Evolutionary conservation across 2,113 vertebrate genomes (phyloP), one percentile per base, ranked within the genome.

Genomic region (Mandrillus leucophaeus): DNA sequence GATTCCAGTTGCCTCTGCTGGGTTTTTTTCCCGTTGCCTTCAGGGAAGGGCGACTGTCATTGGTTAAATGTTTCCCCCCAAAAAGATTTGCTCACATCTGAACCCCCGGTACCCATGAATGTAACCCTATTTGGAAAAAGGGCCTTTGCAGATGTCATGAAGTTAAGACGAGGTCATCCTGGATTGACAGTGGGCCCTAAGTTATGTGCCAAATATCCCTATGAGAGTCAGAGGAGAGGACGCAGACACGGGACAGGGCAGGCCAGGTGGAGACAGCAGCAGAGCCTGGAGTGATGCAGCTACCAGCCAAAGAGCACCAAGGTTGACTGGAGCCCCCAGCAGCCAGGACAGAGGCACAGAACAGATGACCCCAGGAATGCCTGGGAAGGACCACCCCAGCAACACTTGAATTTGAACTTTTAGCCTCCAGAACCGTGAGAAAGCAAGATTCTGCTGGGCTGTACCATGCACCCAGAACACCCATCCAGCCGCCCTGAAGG

Each of bases 21-120:
- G 8, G 1, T 0, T 25, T 27, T 17, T 52, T 5, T 6, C 2
- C 66, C 5, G 0, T 22, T 14, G 72, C 32, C 20, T 2, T 23
- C 5, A 3, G 27, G 72, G 0, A 1, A 76, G 8, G 45, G 17
- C 3, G 0, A 3, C 45, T 0, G 0, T 0, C 0, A 11, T 0
- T 6, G 43, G 40, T 14, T 8, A 16, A 18, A 43, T 1, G 27
- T 2, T 6, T n/a, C 8, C 23, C 23, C 18, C 10, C 3, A 14
- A 1, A 35, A 25, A 75, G 13, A 13, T 2, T 0, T 3, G 40
- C 18, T 25, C 27, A 17, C 5, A 1, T 23, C 64, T 27, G 32
- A 52, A 32, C 6, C 30, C 12, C 3, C 2, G 32, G 25, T 35
- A 20, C 40, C 3, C 8, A 10, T 20, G 2, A 23, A 12, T 1